Base-by-base conservation (phyloP, 2,888 invertebrate species). In the Cantharis nigra region DNA sequence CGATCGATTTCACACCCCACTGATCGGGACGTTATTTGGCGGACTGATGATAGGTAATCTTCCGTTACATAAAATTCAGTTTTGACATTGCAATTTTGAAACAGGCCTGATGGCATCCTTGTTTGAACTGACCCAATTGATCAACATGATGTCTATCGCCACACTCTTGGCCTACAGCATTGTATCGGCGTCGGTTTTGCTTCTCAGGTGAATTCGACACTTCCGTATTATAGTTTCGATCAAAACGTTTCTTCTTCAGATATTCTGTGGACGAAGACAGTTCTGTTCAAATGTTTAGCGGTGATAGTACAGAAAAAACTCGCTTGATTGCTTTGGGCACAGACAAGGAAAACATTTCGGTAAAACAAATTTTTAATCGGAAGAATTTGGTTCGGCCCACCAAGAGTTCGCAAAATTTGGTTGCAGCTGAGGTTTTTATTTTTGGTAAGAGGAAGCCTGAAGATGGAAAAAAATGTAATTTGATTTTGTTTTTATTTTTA, bases 81-180 rank as follows among this genome's bases (percentile, higher is more conserved):
- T 67, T 67, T 23, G n/a, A 67, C 7, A n/a, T 1, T 23, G 9
- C 1, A 23, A 4, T 67, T 23, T 67, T 67, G 2, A 5, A n/a
- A 26, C 26, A 67, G 65, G 65, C 70, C 80, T 93, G 9, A 90
- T 95, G 87, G 93, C 94, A 0, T 91, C 94, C 11, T 63, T 94
- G 49, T 93, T 95, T 83, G 92, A 95, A 84, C 90, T 95, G 9
- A 90, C 90, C 26, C 93, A 94, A 79, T 88, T 95, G 28, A 92
- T 95, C 0, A 92, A 94, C 83, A 94, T 95, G 91, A 94, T 95
- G 93, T 94, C 94, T 13, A 94, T 95, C 81, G 93, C 93, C 14
- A 94, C 94, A 5, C 87, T 94, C 14, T 87, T 94, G 80, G 93
- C 94, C 10, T 95, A 95, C 85, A 93, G 94, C 0, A 93, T 95